Evolutionary conservation across 30 jellyfish, hydroid and myxozoan species (phyloP).

Genomic region (Aurelia aurita complex sp. Pacific): DNA sequence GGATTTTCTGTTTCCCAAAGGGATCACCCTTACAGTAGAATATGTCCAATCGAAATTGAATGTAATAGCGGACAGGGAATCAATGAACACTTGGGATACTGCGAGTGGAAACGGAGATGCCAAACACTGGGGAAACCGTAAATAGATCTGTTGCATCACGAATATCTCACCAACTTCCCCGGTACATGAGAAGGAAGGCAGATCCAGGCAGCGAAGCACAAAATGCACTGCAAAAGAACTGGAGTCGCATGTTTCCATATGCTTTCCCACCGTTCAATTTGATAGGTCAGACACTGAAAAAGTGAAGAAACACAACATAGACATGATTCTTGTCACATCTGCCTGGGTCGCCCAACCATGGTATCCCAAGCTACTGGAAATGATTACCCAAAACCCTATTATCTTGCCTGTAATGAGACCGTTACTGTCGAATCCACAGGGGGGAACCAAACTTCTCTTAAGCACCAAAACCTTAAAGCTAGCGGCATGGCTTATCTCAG

Average conservation of each 20-base stretch:
- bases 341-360: constrained; percentile 13
- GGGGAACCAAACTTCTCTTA: constrained; percentile 26
- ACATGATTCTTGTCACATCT: constrained; percentile 30
- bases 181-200: background rate
- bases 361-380: background rate
- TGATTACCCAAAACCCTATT: constrained; percentile 7
- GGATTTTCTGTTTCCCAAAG: background rate
- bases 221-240: constrained; percentile 1
- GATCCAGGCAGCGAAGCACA: constrained; percentile 7
- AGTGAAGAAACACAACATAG: constrained; percentile 1
- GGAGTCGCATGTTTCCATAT: constrained; percentile 20
- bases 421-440: too few species aligned
- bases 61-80: background rate
- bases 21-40: constrained; percentile 20
- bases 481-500: constrained; percentile 63
- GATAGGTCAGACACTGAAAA: constrained; percentile 19
- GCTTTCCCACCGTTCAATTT: constrained; percentile 40
- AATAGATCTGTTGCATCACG: background rate
- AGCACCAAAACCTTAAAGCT: constrained; percentile 6
- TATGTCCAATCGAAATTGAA: constrained; percentile 17
- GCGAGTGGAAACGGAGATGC: too few species aligned
- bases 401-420: background rate
- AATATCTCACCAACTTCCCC: too few species aligned
- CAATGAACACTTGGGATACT: constrained; percentile 8
- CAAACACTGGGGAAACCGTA: background rate